Conservation (phyloP, 2,797 vertebrate genomes). For the Esox masquinongy region DNA sequence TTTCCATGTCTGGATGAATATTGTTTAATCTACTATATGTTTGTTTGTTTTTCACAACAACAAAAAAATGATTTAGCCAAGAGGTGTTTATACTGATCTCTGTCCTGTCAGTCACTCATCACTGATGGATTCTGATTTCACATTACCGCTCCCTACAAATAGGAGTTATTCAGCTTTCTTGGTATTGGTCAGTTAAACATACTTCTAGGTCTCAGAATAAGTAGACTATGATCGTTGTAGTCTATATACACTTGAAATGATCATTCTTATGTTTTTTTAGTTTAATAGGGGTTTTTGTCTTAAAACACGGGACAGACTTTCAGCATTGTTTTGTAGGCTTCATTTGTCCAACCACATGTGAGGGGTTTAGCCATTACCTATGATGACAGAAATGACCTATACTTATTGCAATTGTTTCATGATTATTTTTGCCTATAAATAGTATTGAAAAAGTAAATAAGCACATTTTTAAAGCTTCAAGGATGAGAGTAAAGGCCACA, state of each 20-base stretch:
- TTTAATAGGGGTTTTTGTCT: slow-evolving; percentile 42
- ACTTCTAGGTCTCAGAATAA: too few relatives aligned
- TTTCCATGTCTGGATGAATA: slow-evolving; percentile 30
- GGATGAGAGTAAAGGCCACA: slow-evolving; percentile 1
- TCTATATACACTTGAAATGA: slow-evolving; percentile 51
- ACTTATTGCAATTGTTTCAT: slow-evolving; percentile 31
- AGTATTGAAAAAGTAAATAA: slow-evolving; percentile 15
- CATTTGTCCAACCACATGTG: slow-evolving; percentile 32
- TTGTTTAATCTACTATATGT: neutral
- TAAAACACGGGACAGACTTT: slow-evolving; percentile 41
- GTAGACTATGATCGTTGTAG: neutral
- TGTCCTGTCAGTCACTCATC: neutral
- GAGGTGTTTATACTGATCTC: neutral
- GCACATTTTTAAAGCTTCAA: neutral
- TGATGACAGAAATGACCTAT: slow-evolving; percentile 32
- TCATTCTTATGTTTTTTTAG: slow-evolving; percentile 44
- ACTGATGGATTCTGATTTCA: neutral
- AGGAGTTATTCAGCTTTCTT: neutral
- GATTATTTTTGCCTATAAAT: slow-evolving; percentile 18
- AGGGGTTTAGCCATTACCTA: slow-evolving; percentile 35
- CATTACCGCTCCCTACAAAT: neutral
- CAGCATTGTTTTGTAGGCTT: too few relatives aligned
- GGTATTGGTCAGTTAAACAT: neutral
- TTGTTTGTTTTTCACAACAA: neutral
- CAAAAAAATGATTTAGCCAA: too few relatives aligned